Base-by-base conservation (phyloP, 1,140 invertebrate genomes). In the Habropoda laboriosa region DNA sequence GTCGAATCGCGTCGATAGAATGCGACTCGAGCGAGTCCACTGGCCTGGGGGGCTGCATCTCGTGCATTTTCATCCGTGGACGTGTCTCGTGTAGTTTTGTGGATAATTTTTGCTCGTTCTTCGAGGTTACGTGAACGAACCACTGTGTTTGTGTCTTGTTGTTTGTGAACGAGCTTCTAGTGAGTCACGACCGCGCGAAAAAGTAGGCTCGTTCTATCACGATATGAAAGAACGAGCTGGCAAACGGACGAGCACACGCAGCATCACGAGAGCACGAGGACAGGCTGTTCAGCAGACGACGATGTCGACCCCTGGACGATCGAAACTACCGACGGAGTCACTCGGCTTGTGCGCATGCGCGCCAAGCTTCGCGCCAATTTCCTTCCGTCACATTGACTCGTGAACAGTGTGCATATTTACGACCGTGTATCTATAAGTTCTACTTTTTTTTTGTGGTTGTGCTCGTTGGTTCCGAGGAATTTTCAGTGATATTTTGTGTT, bases 291-390 rank as follows among this genome's bases (percentile, higher is more conserved):
- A 42, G 24, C 55, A 49, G 61, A 71, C 68, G 47, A 66, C 83
- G 74, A 83, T 63, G 81, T 40, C 80, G 76, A 71, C 86, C 84
- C 82, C 82, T 84, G 86, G 85, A 82, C 89, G 89, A 90, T 90
- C 89, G 89, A 90, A 90, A 68, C 87, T 86, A 83, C 88, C 86
- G 38, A 76, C 74, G 32, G 76, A 74, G 81, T 74, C 71, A 51
- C 45, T 70, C 66, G 45, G 4, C 24, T 24, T 72, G 80, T 86
- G 89, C 88, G 57, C 75, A 86, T 81, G 68, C 60, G 53, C 42
- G 18, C 27, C 10, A 38, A 35, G 42, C 42, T 78, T 78, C 79
- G 79, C 81, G 82, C 66, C 82, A 86, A 84, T 85, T 84, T 87
- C 81, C 77, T 77, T 74, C 58, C 75, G 35, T 60, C 75, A 51